Percentiles rank a stretch among this genome's conserved stretches.
Conservation (phyloP, 2,113 vertebrate genomes). For the Oncorhynchus kisutch region DNA sequence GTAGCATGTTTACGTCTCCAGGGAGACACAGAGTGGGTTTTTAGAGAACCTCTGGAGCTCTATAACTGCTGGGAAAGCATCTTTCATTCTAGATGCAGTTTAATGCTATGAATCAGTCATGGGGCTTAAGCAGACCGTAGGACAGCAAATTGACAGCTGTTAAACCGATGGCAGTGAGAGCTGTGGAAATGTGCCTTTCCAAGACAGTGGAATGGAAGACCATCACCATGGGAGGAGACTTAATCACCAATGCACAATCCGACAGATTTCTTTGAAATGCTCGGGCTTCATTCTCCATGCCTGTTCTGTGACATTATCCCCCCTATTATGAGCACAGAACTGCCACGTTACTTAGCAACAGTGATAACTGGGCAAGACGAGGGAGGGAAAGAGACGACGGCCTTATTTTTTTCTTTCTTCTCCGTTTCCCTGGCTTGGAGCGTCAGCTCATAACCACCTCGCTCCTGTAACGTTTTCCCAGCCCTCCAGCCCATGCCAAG, state of each 20-base stretch:
- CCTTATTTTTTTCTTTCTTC: background rate
- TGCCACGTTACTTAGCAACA: constrained; percentile 36
- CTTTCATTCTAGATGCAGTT: too few relatives aligned
- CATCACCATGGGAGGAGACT: too few relatives aligned
- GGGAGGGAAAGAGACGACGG: background rate
- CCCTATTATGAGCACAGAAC: background rate
- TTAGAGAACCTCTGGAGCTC: background rate
- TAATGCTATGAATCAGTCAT: too few relatives aligned
- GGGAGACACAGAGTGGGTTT: constrained; percentile 4
- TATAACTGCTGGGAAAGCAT: too few relatives aligned
- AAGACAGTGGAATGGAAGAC: background rate
- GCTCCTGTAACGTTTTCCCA: background rate
- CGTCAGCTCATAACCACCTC: background rate
- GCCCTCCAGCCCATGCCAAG: background rate
- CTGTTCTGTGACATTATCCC: background rate
- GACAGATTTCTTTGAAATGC: background rate
- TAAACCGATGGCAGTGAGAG: too few relatives aligned
- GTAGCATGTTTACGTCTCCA: constrained; percentile 25
- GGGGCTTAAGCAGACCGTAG: too few relatives aligned
- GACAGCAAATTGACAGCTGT: too few relatives aligned
- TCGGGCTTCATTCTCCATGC: background rate
- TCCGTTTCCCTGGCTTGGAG: background rate
- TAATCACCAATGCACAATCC: background rate
- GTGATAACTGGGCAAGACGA: background rate
- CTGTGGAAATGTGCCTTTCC: background rate